Evolutionary conservation across 1,140 invertebrate genomes (phyloP), one percentile per base, ranked within the genome.

Genomic region (Aphelinus certus): DNA sequence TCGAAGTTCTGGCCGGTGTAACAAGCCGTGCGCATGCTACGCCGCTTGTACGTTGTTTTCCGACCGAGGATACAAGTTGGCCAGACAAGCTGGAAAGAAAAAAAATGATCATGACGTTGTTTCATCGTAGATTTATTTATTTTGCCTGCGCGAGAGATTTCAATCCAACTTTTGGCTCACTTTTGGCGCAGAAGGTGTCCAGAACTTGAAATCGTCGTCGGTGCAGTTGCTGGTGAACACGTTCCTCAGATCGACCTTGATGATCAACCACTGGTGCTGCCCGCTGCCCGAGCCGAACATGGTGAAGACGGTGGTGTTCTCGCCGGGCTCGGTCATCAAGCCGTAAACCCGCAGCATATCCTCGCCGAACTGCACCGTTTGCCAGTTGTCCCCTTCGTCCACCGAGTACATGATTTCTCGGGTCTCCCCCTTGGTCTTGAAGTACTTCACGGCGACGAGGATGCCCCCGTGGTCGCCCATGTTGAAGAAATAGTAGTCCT

Each of bases 401-500:
- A 91, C 93, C 0, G 96, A 97, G 84, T 96, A 97, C 60, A 92
- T 83, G 48, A 97, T 89, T 79, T 94, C 90, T 78, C 92, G 89
- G 0, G 95, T 97, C 82, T 93, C 91, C 7, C 92, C 91, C 26
- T 91, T 88, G 2, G 89, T 89, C 84, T 93, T 94, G 81, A 92
- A 95, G 80, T 93, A 94, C 81, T 93, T 92, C 0, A 96, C 94
- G 0, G 95, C 95, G 0, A 96, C 93, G 42, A 97, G 84, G 1
- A 97, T 87, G 61, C 95, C 95, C 3, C 96, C 96, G 84, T 97
- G 95, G 87, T 98, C 96, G 1, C 95, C 96, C 86, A 96, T 93
- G 79, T 95, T 94, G 86, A 95, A 97, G 81, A 95, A 93, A 82
- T 96, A 95, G 76, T 93, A 93, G 64, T 96, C 95, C 82, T 93